These are phyloP conservation scores for Cryptus viduatorius DNA, from an alignment of 2,888 invertebrate genomes.

Conservation along the genomic window DNA sequence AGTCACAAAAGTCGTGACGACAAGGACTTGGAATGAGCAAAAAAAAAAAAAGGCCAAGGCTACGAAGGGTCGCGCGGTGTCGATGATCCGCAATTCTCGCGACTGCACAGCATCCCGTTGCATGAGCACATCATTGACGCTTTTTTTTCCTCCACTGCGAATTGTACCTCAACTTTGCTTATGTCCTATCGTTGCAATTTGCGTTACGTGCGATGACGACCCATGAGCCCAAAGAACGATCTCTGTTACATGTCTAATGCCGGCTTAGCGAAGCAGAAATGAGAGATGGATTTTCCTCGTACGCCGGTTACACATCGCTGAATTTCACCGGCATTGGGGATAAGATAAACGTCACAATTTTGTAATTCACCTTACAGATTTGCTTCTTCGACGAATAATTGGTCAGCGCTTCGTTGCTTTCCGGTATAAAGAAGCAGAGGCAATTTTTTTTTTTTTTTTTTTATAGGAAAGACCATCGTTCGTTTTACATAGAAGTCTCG, in stretches of 20 bases:
- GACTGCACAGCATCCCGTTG: not conserved
- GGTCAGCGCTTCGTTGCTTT: slow-evolving; percentile 6
- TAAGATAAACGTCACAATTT: not conserved
- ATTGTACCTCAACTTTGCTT: too few species aligned
- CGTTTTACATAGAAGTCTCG: not conserved
- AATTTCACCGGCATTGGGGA: not conserved
- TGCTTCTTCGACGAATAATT: slow-evolving; percentile 3
- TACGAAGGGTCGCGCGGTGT: not conserved
- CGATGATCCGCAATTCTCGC: slow-evolving; percentile 29
- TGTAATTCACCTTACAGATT: not conserved
- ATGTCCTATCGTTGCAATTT: not conserved
- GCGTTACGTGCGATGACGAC: not conserved
- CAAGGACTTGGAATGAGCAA: not conserved
- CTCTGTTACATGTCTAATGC: not conserved
- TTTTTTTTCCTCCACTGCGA: not conserved
- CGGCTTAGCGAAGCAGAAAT: not conserved
- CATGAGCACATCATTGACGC: slow-evolving; percentile 10
- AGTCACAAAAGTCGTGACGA: not conserved
- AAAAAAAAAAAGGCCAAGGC: slow-evolving; percentile 24
- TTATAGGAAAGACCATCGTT: not conserved
- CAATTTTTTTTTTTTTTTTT: not conserved
- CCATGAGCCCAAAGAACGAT: not conserved
- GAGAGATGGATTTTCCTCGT: not conserved
- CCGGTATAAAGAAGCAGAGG: not conserved
- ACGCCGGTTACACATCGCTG: not conserved